Percentiles rank a stretch among this genome's conserved stretches.
Evolutionary conservation across 2,888 invertebrate species (phyloP).

Genomic region (Zele albiditarsus): DNA sequence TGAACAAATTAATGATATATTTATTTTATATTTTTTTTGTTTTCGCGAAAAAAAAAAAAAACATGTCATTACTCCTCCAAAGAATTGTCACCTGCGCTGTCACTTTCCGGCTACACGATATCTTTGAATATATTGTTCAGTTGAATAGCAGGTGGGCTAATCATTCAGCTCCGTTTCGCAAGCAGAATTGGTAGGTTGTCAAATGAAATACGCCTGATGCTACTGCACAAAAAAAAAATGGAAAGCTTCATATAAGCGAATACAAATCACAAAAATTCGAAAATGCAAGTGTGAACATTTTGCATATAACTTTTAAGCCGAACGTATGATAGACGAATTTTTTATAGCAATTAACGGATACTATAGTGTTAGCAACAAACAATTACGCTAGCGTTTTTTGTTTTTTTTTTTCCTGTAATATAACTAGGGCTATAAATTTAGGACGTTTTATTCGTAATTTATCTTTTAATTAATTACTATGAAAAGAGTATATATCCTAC

Average conservation of each 20-base stretch:
- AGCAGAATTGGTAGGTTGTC: slow-evolving; percentile 16
- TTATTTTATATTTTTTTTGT: slow-evolving; percentile 22
- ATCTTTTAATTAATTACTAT: slow-evolving; percentile 12
- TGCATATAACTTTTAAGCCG: slow-evolving; percentile 11
- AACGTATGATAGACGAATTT: slow-evolving; percentile 20
- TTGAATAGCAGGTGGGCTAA: background rate
- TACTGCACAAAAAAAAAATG: background rate
- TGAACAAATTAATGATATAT: slow-evolving; percentile 73
- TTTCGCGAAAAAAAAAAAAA: slow-evolving; percentile 42
- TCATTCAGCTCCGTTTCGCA: slow-evolving; percentile 2
- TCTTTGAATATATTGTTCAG: background rate
- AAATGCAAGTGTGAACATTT: slow-evolving; percentile 1
- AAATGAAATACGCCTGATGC: slow-evolving; percentile 3
- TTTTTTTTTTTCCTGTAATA: slow-evolving; percentile 26
- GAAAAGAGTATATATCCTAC: slow-evolving; percentile 1
- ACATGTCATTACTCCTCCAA: slow-evolving; percentile 64
- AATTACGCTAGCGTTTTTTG: slow-evolving; percentile 2
- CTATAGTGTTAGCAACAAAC: slow-evolving; percentile 22
- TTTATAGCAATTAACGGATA: slow-evolving; percentile 8
- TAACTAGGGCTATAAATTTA: slow-evolving; percentile 20
- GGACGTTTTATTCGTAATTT: slow-evolving; percentile 14
- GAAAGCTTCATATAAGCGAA: background rate
- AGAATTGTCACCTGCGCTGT: slow-evolving; percentile 62
- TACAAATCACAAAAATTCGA: background rate
- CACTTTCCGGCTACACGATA: background rate